These are phyloP conservation scores for Dinothrombium tinctorium DNA, from an alignment of 1,140 invertebrate species.

Conservation along the genomic window DNA sequence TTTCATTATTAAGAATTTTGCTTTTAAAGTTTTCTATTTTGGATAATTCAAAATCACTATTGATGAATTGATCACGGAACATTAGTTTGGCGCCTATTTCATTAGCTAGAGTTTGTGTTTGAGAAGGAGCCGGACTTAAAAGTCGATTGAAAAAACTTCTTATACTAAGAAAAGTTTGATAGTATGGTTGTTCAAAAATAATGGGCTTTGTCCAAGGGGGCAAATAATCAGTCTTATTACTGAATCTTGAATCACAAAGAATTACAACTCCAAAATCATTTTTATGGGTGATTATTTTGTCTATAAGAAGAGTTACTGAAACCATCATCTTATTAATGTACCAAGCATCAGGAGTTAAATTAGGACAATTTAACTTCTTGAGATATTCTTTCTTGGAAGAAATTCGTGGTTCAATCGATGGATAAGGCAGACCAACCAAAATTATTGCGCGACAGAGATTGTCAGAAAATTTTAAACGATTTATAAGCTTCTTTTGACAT, in stretches of 20 bases:
- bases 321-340: slow-evolving; percentile 77
- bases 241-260: slow-evolving; percentile 25
- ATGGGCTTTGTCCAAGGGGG: too few species aligned
- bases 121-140: too few species aligned
- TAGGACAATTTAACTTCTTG: slow-evolving; percentile 7
- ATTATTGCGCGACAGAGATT: slow-evolving; percentile 82
- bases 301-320: slow-evolving; percentile 94
- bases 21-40: too few species aligned
- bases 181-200: too few species aligned
- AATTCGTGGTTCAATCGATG: slow-evolving; percentile 72
- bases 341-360: slow-evolving; percentile 45
- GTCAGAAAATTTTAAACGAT: slow-evolving; percentile 93
- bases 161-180: too few species aligned
- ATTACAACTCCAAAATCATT: slow-evolving; percentile 33
- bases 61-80: too few species aligned
- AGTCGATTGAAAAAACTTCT: too few species aligned
- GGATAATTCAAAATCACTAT: too few species aligned
- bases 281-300: slow-evolving; percentile 76
- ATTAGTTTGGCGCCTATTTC: too few species aligned
- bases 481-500: slow-evolving; percentile 42
- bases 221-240: slow-evolving; percentile 10
- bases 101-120: too few species aligned
- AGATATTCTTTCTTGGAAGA: slow-evolving; percentile 81
- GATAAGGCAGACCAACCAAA: slow-evolving; percentile 84
- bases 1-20: too few species aligned